Evolutionary conservation across 1,140 invertebrate species (phyloP).

Genomic region (Choristoneura fumiferana): DNA sequence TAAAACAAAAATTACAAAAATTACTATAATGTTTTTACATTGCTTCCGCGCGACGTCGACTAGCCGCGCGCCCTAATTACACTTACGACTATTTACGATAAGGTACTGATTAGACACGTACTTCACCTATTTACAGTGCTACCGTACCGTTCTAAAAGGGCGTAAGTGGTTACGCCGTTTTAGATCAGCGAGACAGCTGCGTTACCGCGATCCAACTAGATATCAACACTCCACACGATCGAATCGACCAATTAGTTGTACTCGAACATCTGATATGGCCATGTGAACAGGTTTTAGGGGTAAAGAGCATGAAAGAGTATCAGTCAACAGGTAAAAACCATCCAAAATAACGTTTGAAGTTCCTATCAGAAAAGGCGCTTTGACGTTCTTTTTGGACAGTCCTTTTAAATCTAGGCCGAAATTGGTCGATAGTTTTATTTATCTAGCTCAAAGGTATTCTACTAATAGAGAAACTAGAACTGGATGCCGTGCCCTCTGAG

Average conservation of each 20-base stretch:
- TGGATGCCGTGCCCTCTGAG: slow-evolving; percentile 85
- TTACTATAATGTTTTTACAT: slow-evolving; percentile 61
- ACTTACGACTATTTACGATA: slow-evolving; percentile 55
- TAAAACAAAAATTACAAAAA: slow-evolving; percentile 70
- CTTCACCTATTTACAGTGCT: slow-evolving; percentile 54
- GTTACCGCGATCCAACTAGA: too few relatives aligned
- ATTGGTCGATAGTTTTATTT: slow-evolving; percentile 37
- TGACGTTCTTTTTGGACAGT: slow-evolving; percentile 17
- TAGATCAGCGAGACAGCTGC: too few relatives aligned
- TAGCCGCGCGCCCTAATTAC: slow-evolving; percentile 44
- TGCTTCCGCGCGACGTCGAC: slow-evolving; percentile 35
- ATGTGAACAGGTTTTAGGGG: too few relatives aligned
- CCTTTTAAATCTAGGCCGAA: slow-evolving; percentile 22
- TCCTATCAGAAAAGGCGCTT: too few relatives aligned
- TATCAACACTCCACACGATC: neutral
- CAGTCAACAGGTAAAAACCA: too few relatives aligned
- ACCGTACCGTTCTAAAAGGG: slow-evolving; percentile 40
- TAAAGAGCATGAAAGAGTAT: too few relatives aligned
- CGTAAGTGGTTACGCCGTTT: neutral
- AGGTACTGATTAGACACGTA: slow-evolving; percentile 65
- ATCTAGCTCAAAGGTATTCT: slow-evolving; percentile 45
- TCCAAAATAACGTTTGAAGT: too few relatives aligned
- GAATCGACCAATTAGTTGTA: slow-evolving; percentile 15
- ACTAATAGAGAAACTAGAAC: slow-evolving; percentile 71
- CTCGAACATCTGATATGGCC: neutral